Base-by-base conservation (phyloP, 2,888 invertebrate species). In the Drosophila anomalata region DNA sequence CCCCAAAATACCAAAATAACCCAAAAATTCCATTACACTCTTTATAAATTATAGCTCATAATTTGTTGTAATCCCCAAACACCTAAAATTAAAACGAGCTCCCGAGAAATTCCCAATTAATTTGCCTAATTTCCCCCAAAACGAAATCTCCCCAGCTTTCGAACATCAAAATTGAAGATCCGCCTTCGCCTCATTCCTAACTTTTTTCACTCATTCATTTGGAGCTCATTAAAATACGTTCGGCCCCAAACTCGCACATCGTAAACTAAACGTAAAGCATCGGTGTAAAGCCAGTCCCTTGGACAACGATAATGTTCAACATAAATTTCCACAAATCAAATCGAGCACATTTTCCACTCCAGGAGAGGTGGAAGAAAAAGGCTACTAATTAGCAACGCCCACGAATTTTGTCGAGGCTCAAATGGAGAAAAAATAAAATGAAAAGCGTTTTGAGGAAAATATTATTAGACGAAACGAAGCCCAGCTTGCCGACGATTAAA, bases 311-410 rank as follows among this genome's bases (percentile, higher is more conserved):
- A 82, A 71, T 79, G 77, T 70, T 60, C 53, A 84, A 81, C 84
- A 88, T 88, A 87, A 84, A 84, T 84, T 84, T 83, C 69, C 75
- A 78, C 82, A 87, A 87, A 84, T 88, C 87, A 84, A 87, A 88
- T 87, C 74, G 79, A 84, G 82, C 85, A 62, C 88, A 88, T 87
- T 87, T 88, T 87, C 75, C 70, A 74, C 66, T 74, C 54, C 14
- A 36, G n/a, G 12, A 39, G 36, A 8, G 67, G 46, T 46, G 29
- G 20, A 22, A 44, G 68, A 46, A 54, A 53, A 46, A 26, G 31
- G 54, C 52, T 57, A 73, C 87, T 87, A 88, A 84, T 88, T 88
- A 88, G 85, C 85, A 77, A 88, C 88, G 87, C 88, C 83, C 77
- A 87, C 83, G 42, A 74, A 47, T 39, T 53, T 68, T 22, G 73